Conservation (phyloP, 2,797 vertebrate genomes). For the Liasis olivaceus region DNA sequence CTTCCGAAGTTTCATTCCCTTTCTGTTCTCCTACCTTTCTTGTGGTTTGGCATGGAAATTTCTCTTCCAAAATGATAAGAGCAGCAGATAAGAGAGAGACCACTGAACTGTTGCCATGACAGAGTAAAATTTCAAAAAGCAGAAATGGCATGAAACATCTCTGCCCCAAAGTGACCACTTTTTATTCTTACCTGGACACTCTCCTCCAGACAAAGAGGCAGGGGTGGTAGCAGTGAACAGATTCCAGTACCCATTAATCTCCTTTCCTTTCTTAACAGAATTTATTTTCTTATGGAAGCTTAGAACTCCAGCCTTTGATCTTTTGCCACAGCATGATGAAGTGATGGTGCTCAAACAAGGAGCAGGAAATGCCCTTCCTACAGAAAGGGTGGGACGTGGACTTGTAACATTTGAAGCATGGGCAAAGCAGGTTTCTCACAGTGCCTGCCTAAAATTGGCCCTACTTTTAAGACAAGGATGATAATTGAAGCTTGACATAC, state of each 20-base stretch:
- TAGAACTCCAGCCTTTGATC: slow-evolving; percentile 31
- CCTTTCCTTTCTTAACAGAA: slow-evolving; percentile 12
- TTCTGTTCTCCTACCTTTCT: neutral
- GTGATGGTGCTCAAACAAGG: slow-evolving; percentile 12
- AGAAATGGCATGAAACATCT: slow-evolving; percentile 31
- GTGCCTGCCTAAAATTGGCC: fast-evolving
- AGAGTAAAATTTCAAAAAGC: neutral
- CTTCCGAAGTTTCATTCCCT: slow-evolving; percentile 1
- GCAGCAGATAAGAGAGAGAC: slow-evolving; percentile 15
- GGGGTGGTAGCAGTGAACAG: slow-evolving; percentile 9
- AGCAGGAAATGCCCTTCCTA: neutral
- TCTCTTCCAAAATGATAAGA: neutral
- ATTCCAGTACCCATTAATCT: neutral
- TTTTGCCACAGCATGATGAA: slow-evolving; percentile 3
- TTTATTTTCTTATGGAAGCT: slow-evolving; percentile 5
- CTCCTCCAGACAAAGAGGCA: slow-evolving; percentile 35
- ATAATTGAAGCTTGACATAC: neutral
- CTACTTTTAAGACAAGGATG: neutral
- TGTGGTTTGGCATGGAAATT: neutral
- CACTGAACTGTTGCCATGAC: slow-evolving; percentile 27
- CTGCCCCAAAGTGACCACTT: neutral
- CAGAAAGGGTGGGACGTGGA: neutral
- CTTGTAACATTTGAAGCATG: neutral
- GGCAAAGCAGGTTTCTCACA: neutral
- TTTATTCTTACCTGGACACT: slow-evolving; percentile 25